Evolutionary conservation across 2,888 invertebrate species (phyloP).

Genomic region (Xiphydria camelus): DNA sequence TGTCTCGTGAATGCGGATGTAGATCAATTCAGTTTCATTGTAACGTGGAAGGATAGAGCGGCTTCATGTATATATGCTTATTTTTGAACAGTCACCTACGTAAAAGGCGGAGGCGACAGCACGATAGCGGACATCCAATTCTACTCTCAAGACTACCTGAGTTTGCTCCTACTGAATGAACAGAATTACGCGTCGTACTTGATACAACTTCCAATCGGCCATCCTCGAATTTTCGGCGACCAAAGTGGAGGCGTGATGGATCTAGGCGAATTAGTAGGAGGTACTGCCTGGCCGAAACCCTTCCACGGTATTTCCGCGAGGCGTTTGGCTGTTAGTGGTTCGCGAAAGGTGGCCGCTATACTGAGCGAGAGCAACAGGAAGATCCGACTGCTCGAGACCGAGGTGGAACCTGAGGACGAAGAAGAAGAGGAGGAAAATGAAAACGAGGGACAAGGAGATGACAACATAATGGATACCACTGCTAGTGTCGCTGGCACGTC

Average conservation of each 20-base stretch:
- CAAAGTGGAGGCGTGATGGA: conserved; percentile 24
- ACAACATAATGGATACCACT: conserved; percentile 37
- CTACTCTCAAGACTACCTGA: conserved; percentile 73
- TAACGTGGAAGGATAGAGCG: too few species aligned
- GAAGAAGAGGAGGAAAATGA: conserved; percentile 70
- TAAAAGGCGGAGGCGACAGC: conserved; percentile 29
- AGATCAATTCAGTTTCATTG: too few species aligned
- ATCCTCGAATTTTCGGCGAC: conserved; percentile 24
- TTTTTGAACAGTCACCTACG: too few species aligned
- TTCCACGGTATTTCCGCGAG: conserved; percentile 55
- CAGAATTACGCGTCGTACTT: conserved; percentile 44
- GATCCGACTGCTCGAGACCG: conserved; percentile 88
- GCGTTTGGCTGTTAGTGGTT: conserved; percentile 82
- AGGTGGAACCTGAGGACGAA: conserved; percentile 89
- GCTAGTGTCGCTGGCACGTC: conserved; percentile 20
- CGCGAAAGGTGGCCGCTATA: conserved; percentile 81
- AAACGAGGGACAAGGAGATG: conserved; percentile 34
- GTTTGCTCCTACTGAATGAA: conserved; percentile 62
- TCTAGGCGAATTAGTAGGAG: conserved; percentile 39
- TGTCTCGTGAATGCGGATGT: not conserved
- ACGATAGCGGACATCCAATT: conserved; percentile 73
- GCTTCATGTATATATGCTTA: too few species aligned
- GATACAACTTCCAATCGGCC: conserved; percentile 44
- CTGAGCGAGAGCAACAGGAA: conserved; percentile 78
- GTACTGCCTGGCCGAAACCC: conserved; percentile 41